A percentile compares a stretch with the other conserved stretches of the same genome.
phyloP scores from a whole-genome alignment of 2,888 invertebrate species.

The Drosophila tripunctata region DNA sequence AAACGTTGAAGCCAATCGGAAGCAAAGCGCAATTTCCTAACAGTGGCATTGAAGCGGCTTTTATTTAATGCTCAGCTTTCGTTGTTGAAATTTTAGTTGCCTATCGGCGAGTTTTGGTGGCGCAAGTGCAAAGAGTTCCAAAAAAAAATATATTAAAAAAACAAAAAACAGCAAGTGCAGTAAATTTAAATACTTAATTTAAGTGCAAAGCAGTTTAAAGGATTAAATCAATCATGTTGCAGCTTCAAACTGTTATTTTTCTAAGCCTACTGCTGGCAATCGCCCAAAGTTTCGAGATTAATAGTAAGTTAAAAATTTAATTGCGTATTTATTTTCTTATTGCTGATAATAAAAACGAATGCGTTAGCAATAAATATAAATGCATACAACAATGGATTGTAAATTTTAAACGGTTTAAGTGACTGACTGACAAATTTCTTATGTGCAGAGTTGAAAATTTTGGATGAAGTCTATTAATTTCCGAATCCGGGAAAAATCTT shows the following conservation, averaged over 20 bases:
- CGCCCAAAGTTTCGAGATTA: conserved; percentile 67
- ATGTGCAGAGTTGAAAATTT: too few species aligned
- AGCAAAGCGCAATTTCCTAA: conserved; percentile 62
- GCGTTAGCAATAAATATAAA: too few species aligned
- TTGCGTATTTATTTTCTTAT: background rate
- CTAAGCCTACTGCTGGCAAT: conserved; percentile 37
- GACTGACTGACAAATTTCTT: too few species aligned
- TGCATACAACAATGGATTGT: background rate
- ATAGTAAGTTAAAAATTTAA: conserved; percentile 72
- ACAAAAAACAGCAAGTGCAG: conserved; percentile 33
- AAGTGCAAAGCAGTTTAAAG: conserved; percentile 37
- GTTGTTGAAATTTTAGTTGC: conserved; percentile 44
- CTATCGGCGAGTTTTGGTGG: conserved; percentile 57
- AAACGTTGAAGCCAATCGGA: conserved; percentile 37
- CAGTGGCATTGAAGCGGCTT: conserved; percentile 63
- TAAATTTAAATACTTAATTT: conserved; percentile 19
- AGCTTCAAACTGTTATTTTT: conserved; percentile 35
- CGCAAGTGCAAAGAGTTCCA: conserved; percentile 50
- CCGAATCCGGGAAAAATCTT: too few species aligned
- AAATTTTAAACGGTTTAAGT: too few species aligned
- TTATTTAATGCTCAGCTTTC: conserved; percentile 49
- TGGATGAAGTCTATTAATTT: too few species aligned
- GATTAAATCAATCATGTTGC: conserved; percentile 37
- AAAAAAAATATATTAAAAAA: conserved; percentile 5
- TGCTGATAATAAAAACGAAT: background rate